Conservation (phyloP, 2,888 invertebrate genomes). For the Brenthis daphne region DNA sequence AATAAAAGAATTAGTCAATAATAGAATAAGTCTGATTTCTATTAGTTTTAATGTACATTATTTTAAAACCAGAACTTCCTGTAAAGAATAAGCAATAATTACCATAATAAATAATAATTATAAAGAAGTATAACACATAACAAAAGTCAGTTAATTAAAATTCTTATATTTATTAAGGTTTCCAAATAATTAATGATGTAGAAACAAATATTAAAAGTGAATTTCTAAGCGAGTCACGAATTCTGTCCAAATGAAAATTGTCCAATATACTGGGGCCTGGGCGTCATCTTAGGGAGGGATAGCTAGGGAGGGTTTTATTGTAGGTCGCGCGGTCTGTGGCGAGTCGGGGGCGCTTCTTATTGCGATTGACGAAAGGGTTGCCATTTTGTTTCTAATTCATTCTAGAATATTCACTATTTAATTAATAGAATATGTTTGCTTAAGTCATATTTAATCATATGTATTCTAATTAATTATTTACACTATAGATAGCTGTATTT, state of each 20-base stretch:
- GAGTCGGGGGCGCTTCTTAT: constrained; percentile 69
- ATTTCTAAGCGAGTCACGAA: constrained; percentile 71
- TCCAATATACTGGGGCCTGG: constrained; percentile 69
- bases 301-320: constrained; percentile 65
- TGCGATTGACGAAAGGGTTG: constrained; percentile 63
- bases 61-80: too few relatives aligned
- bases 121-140: too few relatives aligned
- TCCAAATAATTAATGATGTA: constrained; percentile 11
- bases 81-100: too few relatives aligned
- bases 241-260: constrained; percentile 66
- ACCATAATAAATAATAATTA: too few relatives aligned
- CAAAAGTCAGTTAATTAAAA: too few relatives aligned
- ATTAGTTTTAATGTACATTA: too few relatives aligned
- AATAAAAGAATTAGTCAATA: too few relatives aligned
- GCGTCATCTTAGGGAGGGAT: constrained; percentile 69
- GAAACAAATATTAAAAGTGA: constrained; percentile 43
- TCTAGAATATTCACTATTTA: background rate
- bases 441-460: background rate
- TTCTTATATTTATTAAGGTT: background rate
- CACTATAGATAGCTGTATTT: too few relatives aligned
- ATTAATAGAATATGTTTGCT: background rate
- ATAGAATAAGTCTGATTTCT: too few relatives aligned
- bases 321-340: constrained; percentile 66
- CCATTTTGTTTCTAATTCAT: constrained; percentile 47
- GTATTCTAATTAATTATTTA: too few relatives aligned